Percentiles rank a stretch among this genome's conserved stretches.
phyloP scores from a whole-genome alignment of 2,113 vertebrate species.

The Casuarius casuarius region DNA sequence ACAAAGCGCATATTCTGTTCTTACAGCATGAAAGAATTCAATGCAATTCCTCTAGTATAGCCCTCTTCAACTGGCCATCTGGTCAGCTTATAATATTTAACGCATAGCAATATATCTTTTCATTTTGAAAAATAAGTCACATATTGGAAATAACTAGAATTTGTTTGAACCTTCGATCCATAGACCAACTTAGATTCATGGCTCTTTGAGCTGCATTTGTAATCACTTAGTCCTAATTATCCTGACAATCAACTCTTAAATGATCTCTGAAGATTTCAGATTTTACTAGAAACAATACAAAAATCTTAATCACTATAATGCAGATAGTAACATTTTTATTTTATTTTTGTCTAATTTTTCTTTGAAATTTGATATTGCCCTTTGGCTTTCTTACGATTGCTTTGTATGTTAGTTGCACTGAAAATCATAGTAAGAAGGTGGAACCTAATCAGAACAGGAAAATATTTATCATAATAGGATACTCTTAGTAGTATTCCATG shows the following conservation, averaged over 20 bases:
- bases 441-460: not conserved
- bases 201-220: not conserved
- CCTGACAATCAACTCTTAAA: not conserved
- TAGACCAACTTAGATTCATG: not conserved
- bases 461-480: not conserved
- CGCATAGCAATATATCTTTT: not conserved
- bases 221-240: not conserved
- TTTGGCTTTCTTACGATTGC: not conserved
- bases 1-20: conserved; percentile 15
- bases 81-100: not conserved
- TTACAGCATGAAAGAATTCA: not conserved
- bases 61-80: not conserved
- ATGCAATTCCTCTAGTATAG: not conserved
- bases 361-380: not conserved
- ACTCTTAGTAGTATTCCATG: not conserved
- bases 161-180: not conserved
- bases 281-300: not conserved
- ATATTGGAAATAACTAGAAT: not conserved
- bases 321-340: not conserved
- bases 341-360: not conserved
- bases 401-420: not conserved
- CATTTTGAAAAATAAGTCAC: not conserved
- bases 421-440: not conserved
- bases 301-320: not conserved
- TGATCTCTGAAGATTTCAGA: not conserved